phyloP scores from a whole-genome alignment of 1,140 invertebrate genomes.

The Eumaeus atala region DNA sequence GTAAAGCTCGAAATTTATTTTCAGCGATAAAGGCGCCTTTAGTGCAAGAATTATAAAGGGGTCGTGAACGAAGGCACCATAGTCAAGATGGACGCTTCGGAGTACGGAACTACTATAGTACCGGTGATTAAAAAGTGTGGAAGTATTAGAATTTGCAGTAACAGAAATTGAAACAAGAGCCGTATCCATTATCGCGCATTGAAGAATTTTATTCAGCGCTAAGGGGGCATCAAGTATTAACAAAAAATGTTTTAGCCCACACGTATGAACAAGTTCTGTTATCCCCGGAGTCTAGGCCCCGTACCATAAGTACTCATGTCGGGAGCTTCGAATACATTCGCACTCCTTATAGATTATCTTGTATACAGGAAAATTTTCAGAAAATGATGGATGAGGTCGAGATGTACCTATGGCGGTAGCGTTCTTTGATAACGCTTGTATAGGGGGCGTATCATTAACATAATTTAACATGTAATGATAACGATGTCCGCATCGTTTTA shows the following conservation, averaged over 20 bases:
- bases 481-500: constrained; percentile 23
- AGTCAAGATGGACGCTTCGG: constrained; percentile 23
- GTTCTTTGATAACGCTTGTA: constrained; percentile 29
- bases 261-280: constrained; percentile 15
- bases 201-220: constrained; percentile 28
- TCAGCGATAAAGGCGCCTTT: no score
- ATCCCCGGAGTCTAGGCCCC: constrained; percentile 14
- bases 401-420: constrained; percentile 24
- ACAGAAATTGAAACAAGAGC: constrained; percentile 25
- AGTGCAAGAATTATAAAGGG: no score
- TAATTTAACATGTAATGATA: constrained; percentile 22
- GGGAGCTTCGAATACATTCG: constrained; percentile 26
- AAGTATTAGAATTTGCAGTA: constrained; percentile 25
- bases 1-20: no score
- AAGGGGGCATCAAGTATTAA: constrained; percentile 24
- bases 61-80: constrained; percentile 25
- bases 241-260: constrained; percentile 21
- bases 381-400: constrained; percentile 23
- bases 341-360: constrained; percentile 21
- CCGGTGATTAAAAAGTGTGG: constrained; percentile 25
- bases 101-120: constrained; percentile 33
- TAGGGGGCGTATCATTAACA: constrained; percentile 18
- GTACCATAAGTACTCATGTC: constrained; percentile 27
- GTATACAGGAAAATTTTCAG: constrained; percentile 28
- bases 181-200: constrained; percentile 27